These are phyloP conservation scores for Eucera pruinosa DNA, from an alignment of 2,888 invertebrate genomes.

Conservation along the genomic window DNA sequence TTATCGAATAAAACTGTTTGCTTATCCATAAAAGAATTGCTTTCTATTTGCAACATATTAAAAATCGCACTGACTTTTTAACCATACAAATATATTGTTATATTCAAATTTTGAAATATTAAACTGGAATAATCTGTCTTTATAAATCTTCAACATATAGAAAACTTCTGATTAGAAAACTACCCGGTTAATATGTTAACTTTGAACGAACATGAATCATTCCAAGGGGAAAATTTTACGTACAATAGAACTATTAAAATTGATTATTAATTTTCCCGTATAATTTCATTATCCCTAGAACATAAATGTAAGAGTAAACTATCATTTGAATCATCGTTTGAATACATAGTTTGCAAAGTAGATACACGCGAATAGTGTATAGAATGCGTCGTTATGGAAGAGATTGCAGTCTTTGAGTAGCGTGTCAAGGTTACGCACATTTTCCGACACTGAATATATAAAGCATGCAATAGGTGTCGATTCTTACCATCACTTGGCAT, in stretches of 20 bases:
- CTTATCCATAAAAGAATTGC: too few species aligned
- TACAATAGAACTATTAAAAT: not conserved
- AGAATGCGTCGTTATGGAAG: conserved; percentile 41
- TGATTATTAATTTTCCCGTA: not conserved
- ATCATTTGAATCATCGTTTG: not conserved
- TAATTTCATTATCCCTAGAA: not conserved
- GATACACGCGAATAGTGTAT: conserved; percentile 31
- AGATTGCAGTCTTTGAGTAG: conserved; percentile 61
- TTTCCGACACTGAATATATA: conserved; percentile 77
- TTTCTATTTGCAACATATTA: too few species aligned
- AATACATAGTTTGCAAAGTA: not conserved
- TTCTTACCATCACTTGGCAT: conserved; percentile 5
- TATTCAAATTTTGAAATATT: too few species aligned
- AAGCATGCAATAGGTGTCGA: conserved; percentile 36
- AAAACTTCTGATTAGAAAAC: too few species aligned
- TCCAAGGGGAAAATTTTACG: too few species aligned
- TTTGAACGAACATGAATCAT: too few species aligned
- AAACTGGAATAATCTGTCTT: too few species aligned
- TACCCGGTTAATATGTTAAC: too few species aligned
- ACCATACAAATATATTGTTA: too few species aligned
- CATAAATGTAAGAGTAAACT: conserved; percentile 6
- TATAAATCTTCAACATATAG: too few species aligned
- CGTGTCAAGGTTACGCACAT: conserved; percentile 79
- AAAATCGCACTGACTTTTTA: too few species aligned
- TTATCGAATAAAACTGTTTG: too few species aligned